phyloP scores from a whole-genome alignment of 2,113 vertebrate species.

The Callithrix jacchus region DNA sequence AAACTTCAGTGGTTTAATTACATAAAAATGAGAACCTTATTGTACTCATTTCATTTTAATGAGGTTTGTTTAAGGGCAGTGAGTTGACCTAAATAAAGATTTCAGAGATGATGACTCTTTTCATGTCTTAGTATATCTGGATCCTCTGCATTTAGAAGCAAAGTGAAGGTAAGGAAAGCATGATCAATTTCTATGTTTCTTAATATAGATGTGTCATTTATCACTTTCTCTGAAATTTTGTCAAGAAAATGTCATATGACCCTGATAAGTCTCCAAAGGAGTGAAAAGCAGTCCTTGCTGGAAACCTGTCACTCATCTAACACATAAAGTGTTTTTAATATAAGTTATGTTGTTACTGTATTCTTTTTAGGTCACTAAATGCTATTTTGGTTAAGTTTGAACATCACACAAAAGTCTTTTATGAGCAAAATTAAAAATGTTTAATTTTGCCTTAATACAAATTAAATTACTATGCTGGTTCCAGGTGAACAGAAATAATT shows the following conservation, averaged over 20 bases:
- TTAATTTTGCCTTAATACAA: slow-evolving; percentile 44
- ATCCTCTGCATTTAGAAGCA: neutral
- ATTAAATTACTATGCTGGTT: slow-evolving; percentile 47
- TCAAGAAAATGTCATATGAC: neutral
- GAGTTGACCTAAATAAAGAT: neutral
- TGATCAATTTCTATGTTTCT: neutral
- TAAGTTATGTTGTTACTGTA: neutral
- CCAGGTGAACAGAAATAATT: slow-evolving; percentile 67
- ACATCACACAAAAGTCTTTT: neutral
- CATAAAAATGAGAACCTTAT: neutral
- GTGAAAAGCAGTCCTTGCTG: neutral
- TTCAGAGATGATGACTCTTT: accelerated
- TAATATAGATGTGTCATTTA: neutral
- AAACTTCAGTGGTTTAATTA: neutral
- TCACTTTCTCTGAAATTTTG: neutral
- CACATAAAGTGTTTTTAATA: neutral
- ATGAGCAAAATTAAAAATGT: slow-evolving; percentile 53
- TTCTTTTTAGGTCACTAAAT: neutral
- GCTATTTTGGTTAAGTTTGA: neutral
- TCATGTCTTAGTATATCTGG: neutral
- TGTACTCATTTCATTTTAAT: neutral
- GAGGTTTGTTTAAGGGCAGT: neutral
- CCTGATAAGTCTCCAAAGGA: neutral
- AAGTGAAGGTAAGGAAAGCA: neutral
- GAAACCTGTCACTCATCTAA: neutral